Base-by-base conservation (phyloP, 1,140 invertebrate genomes). In the Caenorhabditis briggsae region DNA sequence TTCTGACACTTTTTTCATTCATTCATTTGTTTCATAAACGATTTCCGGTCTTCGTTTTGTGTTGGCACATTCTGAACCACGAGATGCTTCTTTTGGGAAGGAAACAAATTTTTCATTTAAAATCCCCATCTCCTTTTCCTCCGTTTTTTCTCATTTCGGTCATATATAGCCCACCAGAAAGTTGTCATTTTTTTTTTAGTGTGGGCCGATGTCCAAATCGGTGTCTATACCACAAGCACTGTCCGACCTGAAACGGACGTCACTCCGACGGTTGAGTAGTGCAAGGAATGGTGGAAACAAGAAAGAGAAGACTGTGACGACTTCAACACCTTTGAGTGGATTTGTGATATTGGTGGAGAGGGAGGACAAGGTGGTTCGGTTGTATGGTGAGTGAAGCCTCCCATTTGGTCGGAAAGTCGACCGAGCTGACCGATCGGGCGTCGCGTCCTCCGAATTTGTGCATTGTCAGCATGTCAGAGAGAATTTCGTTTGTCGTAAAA, bases 1-100 rank as follows among this genome's bases (percentile, higher is more conserved):
- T 78, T 78, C 70, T 78, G 70, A 78, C 70, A 78, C 53, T 78
- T 78, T n/a, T 50, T 50, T 78, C n/a, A n/a, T n/a, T 78, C 43
- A 78, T 78, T 78, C 16, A 53, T 53, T 58, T 58, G 16, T 58
- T 58, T 20, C 56, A 58, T 20, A 58, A n/a, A 20, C 20, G 56
- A 8, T 20, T n/a, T 20, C 8, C n/a, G 18, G 18, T 18, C n/a
- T 58, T 58, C 3, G 33, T 58, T 5, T 5, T 3, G 20, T n/a
- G n/a, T n/a, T n/a, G 8, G n/a, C 16, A 3, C 16, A n/a, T 58
- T 58, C n/a, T 20, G 56, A n/a, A 58, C 18, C 56, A 58, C 50
- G 50, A 12, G 50, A 53, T 16, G 50, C 50, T 16, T 16, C 50
- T 53, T 1, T 16, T 5, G 11, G 50, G 9, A 53, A 53, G 0